These are phyloP conservation scores for Hippolais icterina DNA, from an alignment of 2,113 vertebrate genomes.

Conservation along the genomic window DNA sequence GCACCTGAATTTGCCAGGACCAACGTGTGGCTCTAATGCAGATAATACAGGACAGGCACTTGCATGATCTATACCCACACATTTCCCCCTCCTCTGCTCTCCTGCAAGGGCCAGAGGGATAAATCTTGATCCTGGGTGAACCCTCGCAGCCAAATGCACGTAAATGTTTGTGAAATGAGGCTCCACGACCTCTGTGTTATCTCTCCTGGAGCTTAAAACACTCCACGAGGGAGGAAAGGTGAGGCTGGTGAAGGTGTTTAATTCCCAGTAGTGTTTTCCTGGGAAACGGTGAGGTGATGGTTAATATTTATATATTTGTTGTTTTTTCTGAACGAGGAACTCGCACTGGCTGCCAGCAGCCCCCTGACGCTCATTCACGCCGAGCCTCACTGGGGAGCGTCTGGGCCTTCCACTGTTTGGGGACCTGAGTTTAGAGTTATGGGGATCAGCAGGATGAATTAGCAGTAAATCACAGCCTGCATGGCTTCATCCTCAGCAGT, in stretches of 20 bases:
- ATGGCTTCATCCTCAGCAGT: slow-evolving; percentile 50
- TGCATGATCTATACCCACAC: not conserved
- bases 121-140: slow-evolving; percentile 26
- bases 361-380: slow-evolving; percentile 10
- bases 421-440: slow-evolving; percentile 65
- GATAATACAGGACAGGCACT: not conserved
- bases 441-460: slow-evolving; percentile 54
- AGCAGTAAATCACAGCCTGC: slow-evolving; percentile 74
- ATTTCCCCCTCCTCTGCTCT: not conserved
- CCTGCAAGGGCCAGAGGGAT: not conserved
- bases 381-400: not conserved
- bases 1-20: not conserved
- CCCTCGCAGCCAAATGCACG: not conserved
- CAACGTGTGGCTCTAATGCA: not conserved
- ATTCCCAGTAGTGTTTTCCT: not conserved
- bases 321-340: not conserved
- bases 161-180: not conserved
- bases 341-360: slow-evolving; percentile 17
- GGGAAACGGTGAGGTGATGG: not conserved
- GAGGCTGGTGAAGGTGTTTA: not conserved
- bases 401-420: slow-evolving; percentile 57
- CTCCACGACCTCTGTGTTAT: not conserved
- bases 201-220: not conserved
- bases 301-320: not conserved
- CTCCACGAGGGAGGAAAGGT: not conserved